Evolutionary conservation across 2,113 vertebrate genomes (phyloP), one percentile per base, ranked within the genome.

Genomic region (Gobio gobio): DNA sequence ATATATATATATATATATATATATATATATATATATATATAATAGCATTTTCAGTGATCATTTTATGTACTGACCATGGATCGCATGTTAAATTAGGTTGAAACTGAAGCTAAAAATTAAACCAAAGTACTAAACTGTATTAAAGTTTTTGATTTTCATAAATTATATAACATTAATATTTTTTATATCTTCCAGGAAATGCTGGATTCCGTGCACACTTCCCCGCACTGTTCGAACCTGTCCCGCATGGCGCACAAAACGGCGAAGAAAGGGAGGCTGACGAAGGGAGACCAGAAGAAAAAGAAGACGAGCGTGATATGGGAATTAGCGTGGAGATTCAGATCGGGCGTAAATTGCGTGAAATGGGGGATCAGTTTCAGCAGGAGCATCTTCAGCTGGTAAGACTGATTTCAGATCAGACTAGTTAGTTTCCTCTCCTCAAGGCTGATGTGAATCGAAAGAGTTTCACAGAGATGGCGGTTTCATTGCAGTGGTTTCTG

Each of bases 361-460:
- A 86, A 86, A 89, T 89, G 33, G 87, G 87, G 56, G 87, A 89
- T 56, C 73, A 66, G 49, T 86, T 89, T 78, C 87, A 89, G 64
- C 63, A 51, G 20, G 87, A 89, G 7, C 87, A 85, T 77, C 76
- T 89, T 76, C 82, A 89, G 56, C 54, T 66, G 87, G 87, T 89
- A 61, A 86, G 85, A 72, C n/a, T 72, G 10, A 24, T 36, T 18
- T 82, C 49, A 70, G 29, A 56, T 82, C 9, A 70, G 10, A 54
- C 26, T 22, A 20, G 59, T 56, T 3, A 2, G 18, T 61, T 80
- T n/a, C 58, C 5, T 63, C 47, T 47, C 13, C 14, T 63, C 16
- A 22, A 36, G 64, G 47, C 26, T 1, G 14, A n/a, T 16, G 66
- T n/a, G 76, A 78, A 45, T 45, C n/a, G 12, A 7, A 10, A 36